Evolutionary conservation across 2,113 vertebrate species (phyloP), one percentile per base, ranked within the genome.

Genomic region (Phyllostomus discolor): DNA sequence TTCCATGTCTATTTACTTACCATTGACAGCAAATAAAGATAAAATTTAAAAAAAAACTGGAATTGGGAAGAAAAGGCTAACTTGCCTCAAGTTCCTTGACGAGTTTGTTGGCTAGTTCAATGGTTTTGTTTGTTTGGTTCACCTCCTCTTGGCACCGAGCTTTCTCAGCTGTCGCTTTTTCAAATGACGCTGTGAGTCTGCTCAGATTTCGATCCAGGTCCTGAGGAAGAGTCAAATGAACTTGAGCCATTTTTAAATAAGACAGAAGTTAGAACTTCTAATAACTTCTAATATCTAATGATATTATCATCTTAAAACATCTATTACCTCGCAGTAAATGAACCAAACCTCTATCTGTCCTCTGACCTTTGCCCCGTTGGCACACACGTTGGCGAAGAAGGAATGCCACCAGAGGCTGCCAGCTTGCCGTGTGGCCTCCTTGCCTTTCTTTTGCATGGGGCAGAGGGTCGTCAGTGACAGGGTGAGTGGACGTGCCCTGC

Each of bases 81-180:
- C 98, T 98, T 98, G 98, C 98, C 98, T 99, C 98, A 78, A 99
- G 98, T 95, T 98, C 98, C 94, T 97, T 98, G 92, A 99, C 98
- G 19, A 99, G 98, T 66, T 97, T 98, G 96, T 98, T 99, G 75
- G 98, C 98, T 90, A 99, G 96, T 84, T 98, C 97, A 66, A 98
- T 98, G 50, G 98, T 98, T 95, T 97, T 98, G 95, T 98, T 99
- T 94, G 98, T 99, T 85, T 22, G 84, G 31, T 98, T 98, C 96
- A 99, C 98, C 94, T 99, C 98, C 96, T 98, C 98, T 97, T 99
- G 98, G 98, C 98, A 98, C 20, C 15, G 89, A 66, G 99, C 92
- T 97, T 99, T 98, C 97, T 99, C 98, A 85, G 98, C 97, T 83
- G 95, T 98, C 83, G 98, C 98, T 95, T 98, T 99, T 98, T 99